Conservation (phyloP, 1,140 invertebrate genomes). For the Heliconius congener region DNA sequence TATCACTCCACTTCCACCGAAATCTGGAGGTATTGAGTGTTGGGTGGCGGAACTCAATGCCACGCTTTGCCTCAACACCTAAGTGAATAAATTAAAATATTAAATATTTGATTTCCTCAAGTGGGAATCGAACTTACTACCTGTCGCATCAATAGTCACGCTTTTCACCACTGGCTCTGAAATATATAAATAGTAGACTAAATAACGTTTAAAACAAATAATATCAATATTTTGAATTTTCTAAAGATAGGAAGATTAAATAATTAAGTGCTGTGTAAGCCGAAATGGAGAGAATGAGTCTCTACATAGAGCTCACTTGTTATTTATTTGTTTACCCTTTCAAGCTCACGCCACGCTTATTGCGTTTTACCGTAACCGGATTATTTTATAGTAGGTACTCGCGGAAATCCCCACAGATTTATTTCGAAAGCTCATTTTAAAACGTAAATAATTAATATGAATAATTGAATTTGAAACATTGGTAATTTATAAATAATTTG, state of each 20-base stretch:
- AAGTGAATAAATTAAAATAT: too few relatives aligned
- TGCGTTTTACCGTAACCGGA: constrained; percentile 7
- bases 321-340: constrained; percentile 19
- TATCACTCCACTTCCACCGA: too few relatives aligned
- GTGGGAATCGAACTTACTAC: too few relatives aligned
- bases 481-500: background rate
- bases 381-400: constrained; percentile 20
- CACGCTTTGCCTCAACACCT: too few relatives aligned
- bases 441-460: background rate
- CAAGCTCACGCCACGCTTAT: constrained; percentile 13
- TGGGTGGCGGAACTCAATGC: too few relatives aligned
- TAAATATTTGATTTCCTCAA: too few relatives aligned
- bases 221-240: background rate
- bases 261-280: background rate
- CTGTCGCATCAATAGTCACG: too few relatives aligned
- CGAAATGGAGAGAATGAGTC: background rate
- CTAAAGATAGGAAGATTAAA: background rate
- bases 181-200: too few relatives aligned
- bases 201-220: background rate
- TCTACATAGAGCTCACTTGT: constrained; percentile 35
- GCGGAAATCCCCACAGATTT: background rate
- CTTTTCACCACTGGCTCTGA: too few relatives aligned
- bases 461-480: background rate
- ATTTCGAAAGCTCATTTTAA: background rate
- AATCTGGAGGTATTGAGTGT: too few relatives aligned